phyloP scores from a whole-genome alignment of 92 coral and sea anemone genomes.

The Epizoanthus scotinus region DNA sequence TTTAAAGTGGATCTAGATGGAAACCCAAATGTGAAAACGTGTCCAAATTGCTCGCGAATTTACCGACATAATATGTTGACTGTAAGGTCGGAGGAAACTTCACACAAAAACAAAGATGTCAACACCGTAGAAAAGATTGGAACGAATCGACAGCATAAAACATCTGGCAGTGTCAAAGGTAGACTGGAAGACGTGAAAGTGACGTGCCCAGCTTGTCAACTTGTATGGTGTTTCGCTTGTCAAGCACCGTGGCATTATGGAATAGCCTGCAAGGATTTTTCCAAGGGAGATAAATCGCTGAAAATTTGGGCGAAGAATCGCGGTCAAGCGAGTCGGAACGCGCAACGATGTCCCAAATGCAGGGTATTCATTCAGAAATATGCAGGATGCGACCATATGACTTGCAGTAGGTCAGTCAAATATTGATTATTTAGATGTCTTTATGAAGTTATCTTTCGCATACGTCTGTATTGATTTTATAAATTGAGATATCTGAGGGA shows the following conservation, averaged over 20 bases:
- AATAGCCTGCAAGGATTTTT: constrained; percentile 73
- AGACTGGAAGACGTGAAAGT: constrained; percentile 62
- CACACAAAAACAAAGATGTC: background rate
- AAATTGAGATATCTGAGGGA: no score
- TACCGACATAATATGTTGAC: constrained; percentile 41
- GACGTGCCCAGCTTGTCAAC: constrained; percentile 70
- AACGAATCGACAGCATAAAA: constrained; percentile 18
- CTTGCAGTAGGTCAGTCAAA: constrained; percentile 69
- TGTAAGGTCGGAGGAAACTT: background rate
- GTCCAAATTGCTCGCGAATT: constrained; percentile 87
- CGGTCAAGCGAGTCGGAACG: constrained; percentile 73
- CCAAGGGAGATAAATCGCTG: constrained; percentile 79
- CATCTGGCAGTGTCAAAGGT: constrained; percentile 26
- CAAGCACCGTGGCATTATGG: constrained; percentile 94
- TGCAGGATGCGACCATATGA: constrained; percentile 90
- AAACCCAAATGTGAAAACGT: constrained; percentile 78
- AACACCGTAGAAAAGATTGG: background rate
- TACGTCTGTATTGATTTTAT: no score
- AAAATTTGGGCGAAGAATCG: constrained; percentile 92
- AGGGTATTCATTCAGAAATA: constrained; percentile 76
- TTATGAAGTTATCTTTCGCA: no score
- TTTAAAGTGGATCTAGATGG: constrained; percentile 78
- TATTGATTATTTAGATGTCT: background rate
- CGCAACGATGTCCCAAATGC: constrained; percentile 85
- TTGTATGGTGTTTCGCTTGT: constrained; percentile 87